Percentiles rank a stretch among this genome's conserved stretches.
phyloP scores from a whole-genome alignment of 1,140 invertebrate genomes.

The Temnothorax longispinosus region DNA sequence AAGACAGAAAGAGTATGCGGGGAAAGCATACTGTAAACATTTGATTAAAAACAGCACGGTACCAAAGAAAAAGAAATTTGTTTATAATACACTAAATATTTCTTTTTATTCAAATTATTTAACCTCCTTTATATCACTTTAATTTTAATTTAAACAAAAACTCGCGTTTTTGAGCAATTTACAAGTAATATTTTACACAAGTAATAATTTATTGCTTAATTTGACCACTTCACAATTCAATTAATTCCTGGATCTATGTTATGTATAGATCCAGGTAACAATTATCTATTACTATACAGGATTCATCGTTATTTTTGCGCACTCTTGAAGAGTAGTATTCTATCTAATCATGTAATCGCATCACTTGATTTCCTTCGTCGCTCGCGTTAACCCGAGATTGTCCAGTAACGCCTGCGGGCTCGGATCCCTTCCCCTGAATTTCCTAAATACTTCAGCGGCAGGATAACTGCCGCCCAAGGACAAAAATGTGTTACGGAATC shows the following conservation, averaged over 20 bases:
- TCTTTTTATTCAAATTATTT: slow-evolving; percentile 25
- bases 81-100: slow-evolving; percentile 15
- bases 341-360: neutral
- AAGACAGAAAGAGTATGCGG: neutral
- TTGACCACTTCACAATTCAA: neutral
- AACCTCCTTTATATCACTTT: neutral
- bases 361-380: neutral
- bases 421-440: slow-evolving; percentile 96
- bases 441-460: slow-evolving; percentile 94
- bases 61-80: neutral
- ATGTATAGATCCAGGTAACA: neutral
- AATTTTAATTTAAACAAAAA: slow-evolving; percentile 12
- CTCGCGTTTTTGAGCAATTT: neutral
- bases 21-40: neutral
- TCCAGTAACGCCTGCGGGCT: slow-evolving; percentile 93
- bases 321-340: neutral
- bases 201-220: slow-evolving; percentile 36
- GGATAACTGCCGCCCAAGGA: slow-evolving; percentile 92
- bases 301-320: neutral
- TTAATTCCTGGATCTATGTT: neutral
- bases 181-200: slow-evolving; percentile 11
- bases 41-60: neutral
- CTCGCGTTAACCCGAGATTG: slow-evolving; percentile 85
- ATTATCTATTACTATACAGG: slow-evolving; percentile 12
- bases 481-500: slow-evolving; percentile 95